Percentiles rank a stretch among this genome's conserved stretches.
phyloP scores from a whole-genome alignment of 2,113 vertebrate species.

The Passer montanus region DNA sequence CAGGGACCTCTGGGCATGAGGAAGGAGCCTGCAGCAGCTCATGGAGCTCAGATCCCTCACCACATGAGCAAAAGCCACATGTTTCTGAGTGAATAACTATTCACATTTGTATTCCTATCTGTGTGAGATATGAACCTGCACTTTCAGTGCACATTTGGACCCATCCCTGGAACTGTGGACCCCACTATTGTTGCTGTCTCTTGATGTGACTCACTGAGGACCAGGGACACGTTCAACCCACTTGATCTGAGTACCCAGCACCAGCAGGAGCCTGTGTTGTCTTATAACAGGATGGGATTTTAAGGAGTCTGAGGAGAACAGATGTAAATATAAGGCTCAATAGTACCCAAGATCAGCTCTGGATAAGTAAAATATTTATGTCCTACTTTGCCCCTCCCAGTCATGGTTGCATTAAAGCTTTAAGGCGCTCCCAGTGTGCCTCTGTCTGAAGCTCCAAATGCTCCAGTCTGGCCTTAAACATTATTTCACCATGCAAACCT shows the following conservation, averaged over 20 bases:
- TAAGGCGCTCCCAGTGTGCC: background rate
- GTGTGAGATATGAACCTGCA: background rate
- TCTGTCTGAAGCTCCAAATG: background rate
- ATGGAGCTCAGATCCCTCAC: background rate
- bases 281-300: background rate
- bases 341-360: background rate
- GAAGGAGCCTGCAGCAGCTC: background rate
- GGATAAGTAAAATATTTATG: background rate
- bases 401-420: background rate
- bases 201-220: accelerated
- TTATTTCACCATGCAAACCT: slow-evolving; percentile 42
- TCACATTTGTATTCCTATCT: background rate
- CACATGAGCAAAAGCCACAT: background rate
- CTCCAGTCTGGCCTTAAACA: background rate
- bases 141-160: background rate
- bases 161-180: background rate
- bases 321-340: accelerated
- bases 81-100: background rate
- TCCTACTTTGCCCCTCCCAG: background rate
- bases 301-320: background rate
- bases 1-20: background rate
- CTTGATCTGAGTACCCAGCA: background rate
- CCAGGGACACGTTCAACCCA: background rate
- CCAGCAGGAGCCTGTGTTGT: background rate
- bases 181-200: background rate